Percentiles rank a stretch among this genome's conserved stretches.
phyloP scores from a whole-genome alignment of 2,113 vertebrate species.

The Hyperopisus bebe region DNA sequence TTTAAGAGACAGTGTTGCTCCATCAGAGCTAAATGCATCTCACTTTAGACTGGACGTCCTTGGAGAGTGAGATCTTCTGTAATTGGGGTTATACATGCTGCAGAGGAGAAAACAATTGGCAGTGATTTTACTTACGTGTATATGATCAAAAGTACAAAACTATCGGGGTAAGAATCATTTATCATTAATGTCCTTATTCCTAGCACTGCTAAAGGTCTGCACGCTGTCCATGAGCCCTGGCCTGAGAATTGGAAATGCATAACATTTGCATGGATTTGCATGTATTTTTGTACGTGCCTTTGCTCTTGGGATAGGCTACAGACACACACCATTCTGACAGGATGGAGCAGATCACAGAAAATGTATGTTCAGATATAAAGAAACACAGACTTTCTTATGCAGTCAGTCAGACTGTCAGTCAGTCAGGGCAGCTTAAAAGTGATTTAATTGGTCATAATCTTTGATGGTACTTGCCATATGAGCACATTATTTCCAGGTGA shows the following conservation, averaged over 20 bases:
- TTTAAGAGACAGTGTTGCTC: not conserved
- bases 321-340: not conserved
- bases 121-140: not conserved
- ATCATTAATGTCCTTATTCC: not conserved
- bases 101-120: not conserved
- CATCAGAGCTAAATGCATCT: slow-evolving; percentile 33
- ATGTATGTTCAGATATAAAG: not conserved
- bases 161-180: not conserved
- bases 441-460: not conserved
- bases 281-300: not conserved
- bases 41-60: slow-evolving; percentile 24
- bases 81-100: not conserved
- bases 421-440: not conserved
- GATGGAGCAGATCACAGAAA: not conserved
- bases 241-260: not conserved
- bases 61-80: slow-evolving; percentile 4
- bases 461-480: not conserved
- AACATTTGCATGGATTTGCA: not conserved
- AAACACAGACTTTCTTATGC: not conserved
- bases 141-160: not conserved
- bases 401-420: not conserved
- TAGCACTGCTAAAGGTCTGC: not conserved
- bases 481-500: not conserved
- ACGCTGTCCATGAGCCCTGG: not conserved
- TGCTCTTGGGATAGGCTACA: not conserved